Evolutionary conservation across 2,113 vertebrate species (phyloP), one percentile per base, ranked within the genome.

Genomic region (Cyprinodon brontotheroides): DNA sequence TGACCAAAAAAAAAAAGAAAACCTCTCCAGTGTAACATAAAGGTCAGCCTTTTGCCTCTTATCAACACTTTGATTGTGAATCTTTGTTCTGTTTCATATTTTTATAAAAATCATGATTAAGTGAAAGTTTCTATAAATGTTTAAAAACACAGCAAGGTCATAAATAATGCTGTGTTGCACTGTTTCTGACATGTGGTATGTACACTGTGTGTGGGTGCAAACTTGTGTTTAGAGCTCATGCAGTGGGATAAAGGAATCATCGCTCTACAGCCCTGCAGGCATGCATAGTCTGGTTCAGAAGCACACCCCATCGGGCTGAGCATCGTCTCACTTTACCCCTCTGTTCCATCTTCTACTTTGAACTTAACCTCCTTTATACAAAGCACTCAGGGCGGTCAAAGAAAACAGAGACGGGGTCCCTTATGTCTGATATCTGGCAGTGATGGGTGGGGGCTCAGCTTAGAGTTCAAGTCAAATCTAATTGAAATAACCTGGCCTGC

Each of bases 401-500:
- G 83, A 78, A 79, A 81, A 65, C 70, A 43, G 45, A 68, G 83
- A 89, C 81, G 67, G 57, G 65, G 85, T 82, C 84, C 62, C 60
- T 45, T 71, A 78, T 77, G 84, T 75, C 77, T 79, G 82, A 87
- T 88, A 9, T 75, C 59, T 66, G 29, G 43, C 50, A 81, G 75
- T 74, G 89, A 90, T 84, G 83, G 80, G 80, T 83, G 82, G 86
- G 83, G 87, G 87, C 85, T 79, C 86, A 79, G 74, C 86, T 82
- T 72, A 61, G 64, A 47, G 22, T 75, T 82, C 74, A 2, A 74
- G 72, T 74, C 70, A 65, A 74, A 70, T 17, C 69, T 91, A 90
- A 91, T 91, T 91, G 85, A 90, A 92, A 86, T 85, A 87, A 88
- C 83, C 79, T 87, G 91, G 74, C 43, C 65, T 75, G 79, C 63